Evolutionary conservation across 2,888 invertebrate species (phyloP), one percentile per base, ranked within the genome.

Genomic region (Sesamia inferens): DNA sequence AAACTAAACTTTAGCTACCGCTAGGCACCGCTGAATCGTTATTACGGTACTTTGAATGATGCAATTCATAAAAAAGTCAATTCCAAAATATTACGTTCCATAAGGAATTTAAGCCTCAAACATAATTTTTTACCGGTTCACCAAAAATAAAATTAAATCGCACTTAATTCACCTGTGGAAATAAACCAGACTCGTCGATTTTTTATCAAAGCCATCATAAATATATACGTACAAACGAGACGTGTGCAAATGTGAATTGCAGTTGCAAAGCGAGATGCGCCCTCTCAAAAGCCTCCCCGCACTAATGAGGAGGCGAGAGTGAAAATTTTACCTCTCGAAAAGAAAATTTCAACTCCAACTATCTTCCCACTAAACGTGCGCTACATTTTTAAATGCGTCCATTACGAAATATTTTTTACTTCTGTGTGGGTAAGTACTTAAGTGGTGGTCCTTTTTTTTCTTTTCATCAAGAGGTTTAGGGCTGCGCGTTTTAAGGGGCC

Each of bases 241-340:
- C 85, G 85, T 85, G 87, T 87, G 88, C 77, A 87, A 89, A 89
- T 81, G 84, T 86, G 88, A 90, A 90, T 90, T 89, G 87, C 88
- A 85, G 87, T 82, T 81, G 85, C 84, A 89, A 91, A 90, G 89
- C 86, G 90, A 87, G 92, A 92, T 91, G 91, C 90, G 88, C 89
- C 86, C 88, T 89, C 89, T 92, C 89, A 91, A 92, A 93, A 91
- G 89, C 89, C 85, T 91, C 84, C 88, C 88, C 83, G 85, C 92
- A 84, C 92, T 93, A 93, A 93, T 92, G 93, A 93, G 92, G 91
- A 89, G 87, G 90, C 89, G 90, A 90, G 90, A 90, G 92, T 90
- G 90, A 91, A 91, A 90, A 89, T 90, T 89, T 90, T 91, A 79
- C 90, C 91, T 87, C 91, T 91, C 90, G 78, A 92, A 93, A 93